Percentiles rank a stretch among this genome's conserved stretches.
Conservation (phyloP, 2,113 vertebrate genomes). For the Grus americana region DNA sequence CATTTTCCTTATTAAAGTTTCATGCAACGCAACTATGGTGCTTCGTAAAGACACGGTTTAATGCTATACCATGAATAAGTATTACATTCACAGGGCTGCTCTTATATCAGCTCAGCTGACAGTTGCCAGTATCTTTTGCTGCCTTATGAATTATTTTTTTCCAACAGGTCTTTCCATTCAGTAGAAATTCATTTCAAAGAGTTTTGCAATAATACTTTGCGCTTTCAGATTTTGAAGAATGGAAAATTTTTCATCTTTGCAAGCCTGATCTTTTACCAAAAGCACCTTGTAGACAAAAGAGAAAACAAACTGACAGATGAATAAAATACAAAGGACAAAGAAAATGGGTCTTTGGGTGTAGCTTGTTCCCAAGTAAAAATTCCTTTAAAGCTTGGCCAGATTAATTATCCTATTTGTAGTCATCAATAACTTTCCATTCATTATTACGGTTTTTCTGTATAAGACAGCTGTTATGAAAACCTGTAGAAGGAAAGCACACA, state of each 20-base stretch:
- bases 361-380: not conserved
- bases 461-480: not conserved
- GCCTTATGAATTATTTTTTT: not conserved
- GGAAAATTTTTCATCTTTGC: not conserved
- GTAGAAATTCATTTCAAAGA: not conserved
- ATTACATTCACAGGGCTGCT: not conserved
- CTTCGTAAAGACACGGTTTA: not conserved
- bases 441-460: not conserved
- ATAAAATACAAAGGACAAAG: not conserved
- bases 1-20: not conserved
- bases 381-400: not conserved
- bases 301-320: not conserved
- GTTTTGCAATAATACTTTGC: not conserved
- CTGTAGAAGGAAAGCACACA: not conserved
- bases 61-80: not conserved
- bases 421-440: not conserved
- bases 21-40: not conserved
- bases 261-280: not conserved
- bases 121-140: not conserved
- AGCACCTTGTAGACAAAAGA: not conserved
- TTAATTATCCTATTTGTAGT: not conserved
- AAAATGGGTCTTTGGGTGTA: not conserved
- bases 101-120: not conserved
- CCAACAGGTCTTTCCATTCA: not conserved
- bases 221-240: not conserved